Evolutionary conservation across 2,113 vertebrate genomes (phyloP).

Genomic region (Lichenostomus cassidix): DNA sequence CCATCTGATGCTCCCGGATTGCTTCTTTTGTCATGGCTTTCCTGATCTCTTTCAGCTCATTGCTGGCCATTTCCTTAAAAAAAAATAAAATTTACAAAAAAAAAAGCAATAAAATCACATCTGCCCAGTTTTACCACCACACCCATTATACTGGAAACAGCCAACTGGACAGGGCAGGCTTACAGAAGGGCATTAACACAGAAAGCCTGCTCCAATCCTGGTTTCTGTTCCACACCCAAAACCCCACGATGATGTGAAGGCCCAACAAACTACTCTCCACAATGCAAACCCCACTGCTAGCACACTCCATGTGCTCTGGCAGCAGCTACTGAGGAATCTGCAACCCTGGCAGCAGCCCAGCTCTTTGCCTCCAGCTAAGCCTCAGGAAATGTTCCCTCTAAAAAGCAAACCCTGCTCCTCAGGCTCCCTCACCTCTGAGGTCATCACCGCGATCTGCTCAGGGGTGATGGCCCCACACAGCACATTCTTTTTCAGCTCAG

Average conservation of each 20-base stretch:
- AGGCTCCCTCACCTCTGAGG: conserved; percentile 82
- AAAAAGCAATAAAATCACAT: not conserved
- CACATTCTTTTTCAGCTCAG: conserved; percentile 88
- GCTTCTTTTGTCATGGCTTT: conserved; percentile 95
- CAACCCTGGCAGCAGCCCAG: not conserved
- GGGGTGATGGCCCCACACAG: conserved; percentile 86
- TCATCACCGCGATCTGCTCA: conserved; percentile 89
- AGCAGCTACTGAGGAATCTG: not conserved
- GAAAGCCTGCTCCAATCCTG: not conserved
- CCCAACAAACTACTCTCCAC: not conserved
- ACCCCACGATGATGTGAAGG: not conserved
- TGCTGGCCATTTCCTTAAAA: conserved; percentile 94
- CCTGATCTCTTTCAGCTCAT: conserved; percentile 93
- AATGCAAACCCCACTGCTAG: not conserved
- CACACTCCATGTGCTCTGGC: not conserved
- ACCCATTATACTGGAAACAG: not conserved
- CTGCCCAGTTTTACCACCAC: not conserved
- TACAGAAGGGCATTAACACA: not conserved
- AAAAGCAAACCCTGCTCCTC: not conserved
- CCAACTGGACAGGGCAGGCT: not conserved
- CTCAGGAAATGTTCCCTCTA: not conserved
- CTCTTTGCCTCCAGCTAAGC: not conserved
- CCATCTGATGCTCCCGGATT: conserved; percentile 95
- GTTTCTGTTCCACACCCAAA: not conserved
- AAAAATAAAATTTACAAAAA: conserved; percentile 34